Conservation (phyloP, 2,888 invertebrate genomes). For the Chrysodeixis includens region DNA sequence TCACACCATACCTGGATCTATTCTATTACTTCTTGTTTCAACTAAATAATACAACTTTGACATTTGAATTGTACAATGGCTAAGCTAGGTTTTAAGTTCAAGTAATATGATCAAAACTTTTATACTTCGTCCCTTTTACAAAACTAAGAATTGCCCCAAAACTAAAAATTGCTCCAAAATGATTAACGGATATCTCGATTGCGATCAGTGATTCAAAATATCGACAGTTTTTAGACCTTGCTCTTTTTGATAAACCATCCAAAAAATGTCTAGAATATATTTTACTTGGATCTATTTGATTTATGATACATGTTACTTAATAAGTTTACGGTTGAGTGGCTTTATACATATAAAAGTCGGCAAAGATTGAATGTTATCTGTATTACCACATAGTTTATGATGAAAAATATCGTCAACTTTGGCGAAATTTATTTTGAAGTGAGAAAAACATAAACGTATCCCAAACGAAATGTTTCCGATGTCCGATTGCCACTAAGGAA, state of each 20-base stretch:
- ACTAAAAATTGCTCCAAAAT: neutral
- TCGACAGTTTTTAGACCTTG: neutral
- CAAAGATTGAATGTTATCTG: neutral
- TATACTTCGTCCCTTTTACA: no score
- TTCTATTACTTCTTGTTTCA: constrained; percentile 15
- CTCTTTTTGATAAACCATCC: neutral
- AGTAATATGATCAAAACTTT: no score
- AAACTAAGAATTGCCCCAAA: neutral
- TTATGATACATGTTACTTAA: neutral
- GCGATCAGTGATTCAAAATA: neutral
- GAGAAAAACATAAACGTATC: no score
- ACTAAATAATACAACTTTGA: neutral
- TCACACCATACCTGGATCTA: constrained; percentile 33
- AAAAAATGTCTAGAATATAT: neutral
- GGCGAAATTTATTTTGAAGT: no score
- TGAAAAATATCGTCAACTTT: neutral
- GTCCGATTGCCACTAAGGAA: no score
- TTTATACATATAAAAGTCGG: neutral
- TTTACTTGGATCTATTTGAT: neutral
- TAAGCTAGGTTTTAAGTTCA: neutral
- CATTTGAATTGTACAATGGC: neutral
- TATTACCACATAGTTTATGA: neutral
- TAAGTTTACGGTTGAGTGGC: neutral
- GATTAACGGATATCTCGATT: neutral
- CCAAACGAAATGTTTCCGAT: no score